Evolutionary conservation across 2,113 vertebrate genomes (phyloP), one percentile per base, ranked within the genome.

Genomic region (Panurus biarmicus): DNA sequence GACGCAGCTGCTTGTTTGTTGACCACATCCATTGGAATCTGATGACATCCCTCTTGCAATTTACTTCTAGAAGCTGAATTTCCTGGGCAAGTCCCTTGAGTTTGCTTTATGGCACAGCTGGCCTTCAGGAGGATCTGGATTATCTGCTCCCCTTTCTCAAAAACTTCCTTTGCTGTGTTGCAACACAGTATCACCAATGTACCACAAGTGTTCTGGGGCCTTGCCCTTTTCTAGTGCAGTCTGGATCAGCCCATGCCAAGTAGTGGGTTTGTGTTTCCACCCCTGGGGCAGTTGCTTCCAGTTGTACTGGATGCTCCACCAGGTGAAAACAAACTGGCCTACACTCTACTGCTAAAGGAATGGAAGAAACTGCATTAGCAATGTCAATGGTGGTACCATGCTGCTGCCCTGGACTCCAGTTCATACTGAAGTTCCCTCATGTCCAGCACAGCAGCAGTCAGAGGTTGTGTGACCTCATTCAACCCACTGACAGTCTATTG

Each of bases 271-370:
- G 18, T 45, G 23, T 40, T 64, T 56, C 28, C n/a, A 56, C 8
- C 6, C 18, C 14, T 40, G 8, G 10, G 12, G 16, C 24, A n/a
- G 7, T 14, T 1, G 0, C 18, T 45, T 60, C 19, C 36, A 50
- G 19, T 23, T 48, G 23, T 48, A 69, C 29, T 57, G 22, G 7
- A 29, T 9, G 14, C 36, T 28, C 14, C 35, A 58, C 7, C 44
- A 57, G 26, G 22, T 47, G 40, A 33, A n/a, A 80, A 21, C 29
- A 69, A 69, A 28, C 18, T 69, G 53, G 6, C 11, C 35, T 69
- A n/a, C 44, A 38, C 29, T 69, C 29, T 69, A 23, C 44, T n/a
- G 14, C 64, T 18, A 26, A 40, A 58, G 53, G 18, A 69, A 58
- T 58, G 53, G 29, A 48, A 40, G 28, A 69, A 50, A 28, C 1